Evolutionary conservation across 2,888 invertebrate species (phyloP).

Genomic region (Phortica magna): DNA sequence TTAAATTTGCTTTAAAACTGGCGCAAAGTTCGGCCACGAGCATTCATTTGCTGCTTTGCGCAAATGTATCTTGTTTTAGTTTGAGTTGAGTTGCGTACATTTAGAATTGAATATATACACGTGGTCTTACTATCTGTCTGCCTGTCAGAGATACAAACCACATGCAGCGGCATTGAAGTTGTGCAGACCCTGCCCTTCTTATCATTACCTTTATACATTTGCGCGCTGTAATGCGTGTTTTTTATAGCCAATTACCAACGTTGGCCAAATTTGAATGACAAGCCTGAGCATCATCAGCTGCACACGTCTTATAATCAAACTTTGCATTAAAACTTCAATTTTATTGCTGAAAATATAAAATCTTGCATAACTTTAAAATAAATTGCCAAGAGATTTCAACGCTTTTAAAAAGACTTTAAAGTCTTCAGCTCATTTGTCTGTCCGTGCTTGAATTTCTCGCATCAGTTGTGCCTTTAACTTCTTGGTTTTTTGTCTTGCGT

Average conservation of each 20-base stretch:
- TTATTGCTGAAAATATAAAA: neutral
- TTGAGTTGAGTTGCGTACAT: neutral
- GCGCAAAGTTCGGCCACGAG: neutral
- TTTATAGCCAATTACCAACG: neutral
- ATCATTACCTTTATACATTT: neutral
- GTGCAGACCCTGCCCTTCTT: too few relatives aligned
- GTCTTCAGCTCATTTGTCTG: neutral
- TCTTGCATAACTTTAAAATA: neutral
- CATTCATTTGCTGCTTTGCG: neutral
- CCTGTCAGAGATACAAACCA: too few relatives aligned
- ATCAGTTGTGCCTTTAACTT: neutral
- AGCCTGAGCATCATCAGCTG: neutral
- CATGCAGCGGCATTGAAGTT: too few relatives aligned
- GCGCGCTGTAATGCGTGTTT: neutral
- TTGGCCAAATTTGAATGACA: neutral
- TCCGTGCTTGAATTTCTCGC: neutral
- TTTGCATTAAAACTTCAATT: neutral
- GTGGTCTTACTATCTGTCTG: too few relatives aligned
- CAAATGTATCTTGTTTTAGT: neutral
- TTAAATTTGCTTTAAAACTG: neutral
- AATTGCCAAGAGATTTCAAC: too few relatives aligned
- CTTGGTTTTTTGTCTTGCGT: neutral
- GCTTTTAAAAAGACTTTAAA: neutral
- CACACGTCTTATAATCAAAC: neutral
- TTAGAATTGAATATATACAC: neutral